These are phyloP conservation scores for Platalea minor DNA, from an alignment of 2,797 vertebrate species.

Conservation along the genomic window DNA sequence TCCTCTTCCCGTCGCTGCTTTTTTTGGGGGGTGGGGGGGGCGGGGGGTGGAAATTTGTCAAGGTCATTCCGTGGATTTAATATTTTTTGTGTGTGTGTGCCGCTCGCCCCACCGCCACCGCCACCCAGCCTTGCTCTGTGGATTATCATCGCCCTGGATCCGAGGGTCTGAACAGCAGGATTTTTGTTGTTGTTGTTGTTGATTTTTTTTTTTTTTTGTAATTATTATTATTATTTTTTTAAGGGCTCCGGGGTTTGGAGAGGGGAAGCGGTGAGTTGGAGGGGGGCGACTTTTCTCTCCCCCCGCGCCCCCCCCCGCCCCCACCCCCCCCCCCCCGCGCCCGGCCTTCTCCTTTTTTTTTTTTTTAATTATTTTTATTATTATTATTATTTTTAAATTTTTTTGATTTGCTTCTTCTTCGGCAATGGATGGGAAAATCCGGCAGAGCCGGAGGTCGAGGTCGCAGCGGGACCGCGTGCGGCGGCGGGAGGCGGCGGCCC, in stretches of 20 bases:
- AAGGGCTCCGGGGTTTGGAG: not conserved
- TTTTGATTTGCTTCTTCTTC: not conserved
- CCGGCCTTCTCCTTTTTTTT: not conserved
- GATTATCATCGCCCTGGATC: constrained; percentile 71
- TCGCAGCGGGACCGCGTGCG: constrained; percentile 89
- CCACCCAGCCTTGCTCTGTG: constrained; percentile 24
- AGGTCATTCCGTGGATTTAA: constrained; percentile 80
- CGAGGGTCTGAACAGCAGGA: constrained; percentile 36
- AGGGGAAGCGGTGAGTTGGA: constrained; percentile 16
- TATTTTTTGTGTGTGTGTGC: constrained; percentile 7
- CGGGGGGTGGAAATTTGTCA: constrained; percentile 74
- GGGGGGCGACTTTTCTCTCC: constrained; percentile 54
- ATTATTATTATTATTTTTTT: not conserved
- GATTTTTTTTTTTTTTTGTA: not conserved
- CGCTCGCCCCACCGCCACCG: not conserved
- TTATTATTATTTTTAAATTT: constrained; percentile 59
- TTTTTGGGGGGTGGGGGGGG: not conserved
- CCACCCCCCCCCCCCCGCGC: not conserved
- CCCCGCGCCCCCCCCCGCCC: not conserved
- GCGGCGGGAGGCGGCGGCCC: constrained; percentile 86
- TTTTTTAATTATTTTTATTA: not conserved
- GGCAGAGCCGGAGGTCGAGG: constrained; percentile 89
- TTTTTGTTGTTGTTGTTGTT: not conserved
- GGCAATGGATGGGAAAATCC: constrained; percentile 90
- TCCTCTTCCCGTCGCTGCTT: constrained; percentile 15